These are phyloP conservation scores for Cecropterus lyciades DNA, from an alignment of 1,140 invertebrate genomes.

Conservation along the genomic window DNA sequence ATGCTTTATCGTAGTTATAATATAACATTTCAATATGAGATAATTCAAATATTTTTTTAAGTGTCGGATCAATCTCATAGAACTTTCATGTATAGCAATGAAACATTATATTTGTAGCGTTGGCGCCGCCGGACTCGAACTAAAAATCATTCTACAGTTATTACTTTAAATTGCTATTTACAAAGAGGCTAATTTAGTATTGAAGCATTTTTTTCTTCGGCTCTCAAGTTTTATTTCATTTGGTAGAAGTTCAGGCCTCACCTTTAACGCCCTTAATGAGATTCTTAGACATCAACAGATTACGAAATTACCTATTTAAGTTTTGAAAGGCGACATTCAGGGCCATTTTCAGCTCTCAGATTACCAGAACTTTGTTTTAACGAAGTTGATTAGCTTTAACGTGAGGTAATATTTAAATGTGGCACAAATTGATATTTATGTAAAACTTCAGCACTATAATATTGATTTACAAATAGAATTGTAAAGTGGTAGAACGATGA, in stretches of 20 bases:
- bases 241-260: background rate
- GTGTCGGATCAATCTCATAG: too few relatives aligned
- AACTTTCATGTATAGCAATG: too few relatives aligned
- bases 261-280: background rate
- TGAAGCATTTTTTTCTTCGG: background rate
- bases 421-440: background rate
- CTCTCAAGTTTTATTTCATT: background rate
- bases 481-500: too few relatives aligned
- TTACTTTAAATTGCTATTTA: too few relatives aligned
- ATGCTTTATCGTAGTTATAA: too few relatives aligned
- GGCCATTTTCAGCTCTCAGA: slow-evolving; percentile 3
- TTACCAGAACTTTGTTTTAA: slow-evolving; percentile 6
- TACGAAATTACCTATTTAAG: slow-evolving; percentile 3
- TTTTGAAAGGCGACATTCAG: slow-evolving; percentile 4
- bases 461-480: background rate
- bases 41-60: too few relatives aligned
- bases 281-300: slow-evolving; percentile 3
- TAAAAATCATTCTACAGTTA: too few relatives aligned
- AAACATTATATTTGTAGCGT: too few relatives aligned
- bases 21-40: too few relatives aligned
- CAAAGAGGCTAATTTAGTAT: too few relatives aligned
- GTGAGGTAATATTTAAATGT: background rate
- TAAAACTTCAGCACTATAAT: background rate
- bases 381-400: slow-evolving; percentile 1
- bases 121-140: too few relatives aligned